phyloP scores from a whole-genome alignment of 1,140 invertebrate genomes.

The Ceratosolen solmsi region DNA sequence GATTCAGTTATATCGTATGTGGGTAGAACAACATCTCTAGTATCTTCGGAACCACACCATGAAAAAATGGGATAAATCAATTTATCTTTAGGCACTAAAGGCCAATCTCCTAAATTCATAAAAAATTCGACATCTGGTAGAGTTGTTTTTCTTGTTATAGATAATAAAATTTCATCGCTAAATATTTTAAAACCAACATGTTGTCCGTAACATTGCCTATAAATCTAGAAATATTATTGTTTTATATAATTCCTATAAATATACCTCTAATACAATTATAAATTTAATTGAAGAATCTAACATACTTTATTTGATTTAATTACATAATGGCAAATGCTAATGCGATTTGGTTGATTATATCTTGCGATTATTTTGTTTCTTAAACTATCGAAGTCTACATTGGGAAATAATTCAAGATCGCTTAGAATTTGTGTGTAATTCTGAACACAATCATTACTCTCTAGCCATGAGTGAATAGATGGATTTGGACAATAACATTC shows the following conservation, averaged over 20 bases:
- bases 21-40: conserved; percentile 92
- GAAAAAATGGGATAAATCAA: conserved; percentile 90
- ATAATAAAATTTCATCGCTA: conserved; percentile 90
- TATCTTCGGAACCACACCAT: conserved; percentile 93
- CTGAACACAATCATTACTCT: conserved; percentile 79
- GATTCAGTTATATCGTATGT: conserved; percentile 97
- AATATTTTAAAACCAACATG: conserved; percentile 98
- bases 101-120: conserved; percentile 97
- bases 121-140: conserved; percentile 94
- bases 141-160: conserved; percentile 85
- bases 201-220: conserved; percentile 92
- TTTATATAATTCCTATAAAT: not conserved
- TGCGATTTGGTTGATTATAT: conserved; percentile 83
- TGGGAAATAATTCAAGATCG: conserved; percentile 82
- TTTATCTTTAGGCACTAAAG: conserved; percentile 79
- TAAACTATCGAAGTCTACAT: conserved; percentile 82
- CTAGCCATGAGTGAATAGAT: conserved; percentile 79
- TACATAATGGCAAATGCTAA: conserved; percentile 93
- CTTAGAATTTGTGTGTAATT: conserved; percentile 81
- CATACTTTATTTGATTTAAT: conserved; percentile 86
- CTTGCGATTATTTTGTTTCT: conserved; percentile 77
- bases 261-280: not conserved
- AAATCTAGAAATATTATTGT: conserved; percentile 74
- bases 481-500: conserved; percentile 87
- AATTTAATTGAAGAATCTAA: conserved; percentile 37